Base-by-base conservation (phyloP, 2,797 vertebrate genomes). In the Gymnoscopelus microlampas region DNA sequence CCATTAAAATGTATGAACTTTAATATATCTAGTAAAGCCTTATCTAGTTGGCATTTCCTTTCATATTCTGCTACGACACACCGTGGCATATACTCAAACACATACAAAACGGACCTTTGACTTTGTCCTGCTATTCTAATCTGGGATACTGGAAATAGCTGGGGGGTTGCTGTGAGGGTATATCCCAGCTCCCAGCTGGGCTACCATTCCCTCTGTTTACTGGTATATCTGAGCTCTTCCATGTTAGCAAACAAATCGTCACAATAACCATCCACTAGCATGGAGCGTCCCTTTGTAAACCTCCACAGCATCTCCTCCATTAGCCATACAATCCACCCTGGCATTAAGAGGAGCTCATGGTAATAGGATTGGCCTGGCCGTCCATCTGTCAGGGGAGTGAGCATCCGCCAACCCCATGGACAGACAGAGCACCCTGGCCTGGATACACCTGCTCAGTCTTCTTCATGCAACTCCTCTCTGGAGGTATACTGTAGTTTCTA, bases 291-390 rank as follows among this genome's bases (percentile, higher is more conserved):
- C 71, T 64, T 56, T 80, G 29, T 70, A 80, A 88, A 78, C 83
- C 71, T 72, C 62, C 66, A 83, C 71, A 68, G 74, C 61, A 19
- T 19, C 12, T 49, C 72, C 72, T 26, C 75, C 79, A 81, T 83
- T 85, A 83, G 80, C 80, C 58, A 85, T 83, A 84, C 75, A 88
- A 76, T 77, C 82, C 79, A 85, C 77, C 76, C 83, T 84, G 83
- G 88, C 78, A 87, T 87, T 89, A 89, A 83, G 82, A 87, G 68
- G 70, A 86, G 85, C 86, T 88, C 87, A 83, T 56, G 80, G 85
- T 92, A 93, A 93, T 92, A 91, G 92, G 91, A 93, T 94, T 94
- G 88, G 70, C 84, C 85, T 71, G 66, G 84, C 56, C 70, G 77
- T 87, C 89, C 90, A 93, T 92, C 90, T 93, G 91, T 86, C 90